Percentiles rank a stretch among this genome's conserved stretches.
Evolutionary conservation across 2,888 invertebrate species (phyloP).

Genomic region (Byasa hedistus): DNA sequence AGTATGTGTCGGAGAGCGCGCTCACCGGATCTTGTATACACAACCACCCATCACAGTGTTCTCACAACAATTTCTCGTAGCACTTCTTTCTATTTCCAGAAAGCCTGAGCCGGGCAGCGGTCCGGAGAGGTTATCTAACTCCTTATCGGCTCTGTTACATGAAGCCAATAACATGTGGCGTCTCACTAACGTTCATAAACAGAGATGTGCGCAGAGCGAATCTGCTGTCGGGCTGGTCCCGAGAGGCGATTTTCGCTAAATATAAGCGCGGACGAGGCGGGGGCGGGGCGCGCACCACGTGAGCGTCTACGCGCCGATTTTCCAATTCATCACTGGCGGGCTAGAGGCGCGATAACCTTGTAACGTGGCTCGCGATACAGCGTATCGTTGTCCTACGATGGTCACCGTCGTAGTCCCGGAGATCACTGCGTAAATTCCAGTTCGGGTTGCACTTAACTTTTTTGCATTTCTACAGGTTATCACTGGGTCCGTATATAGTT

Average conservation of each 20-base stretch:
- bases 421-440: conserved; percentile 55
- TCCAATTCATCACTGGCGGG: conserved; percentile 78
- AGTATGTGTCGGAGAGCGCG: conserved; percentile 57
- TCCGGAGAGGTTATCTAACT: conserved; percentile 74
- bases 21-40: conserved; percentile 67
- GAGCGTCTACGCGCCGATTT: conserved; percentile 80
- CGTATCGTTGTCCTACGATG: conserved; percentile 60
- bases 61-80: conserved; percentile 49
- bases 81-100: conserved; percentile 69
- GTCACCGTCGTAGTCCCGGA: conserved; percentile 54
- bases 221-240: conserved; percentile 72
- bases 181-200: conserved; percentile 74
- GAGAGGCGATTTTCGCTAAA: conserved; percentile 80
- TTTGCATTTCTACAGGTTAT: conserved; percentile 69
- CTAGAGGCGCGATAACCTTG: conserved; percentile 78
- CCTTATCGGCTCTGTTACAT: conserved; percentile 75
- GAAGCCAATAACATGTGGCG: conserved; percentile 78
- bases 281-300: conserved; percentile 77
- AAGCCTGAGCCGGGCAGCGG: conserved; percentile 58
- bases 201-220: conserved; percentile 63
- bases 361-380: conserved; percentile 73
- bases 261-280: conserved; percentile 75
- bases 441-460: conserved; percentile 68
- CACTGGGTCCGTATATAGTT: conserved; percentile 47
- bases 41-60: conserved; percentile 57